Base-by-base conservation (phyloP, 35 echinoderm and acorn worm species). In the Amphiura filiformis region DNA sequence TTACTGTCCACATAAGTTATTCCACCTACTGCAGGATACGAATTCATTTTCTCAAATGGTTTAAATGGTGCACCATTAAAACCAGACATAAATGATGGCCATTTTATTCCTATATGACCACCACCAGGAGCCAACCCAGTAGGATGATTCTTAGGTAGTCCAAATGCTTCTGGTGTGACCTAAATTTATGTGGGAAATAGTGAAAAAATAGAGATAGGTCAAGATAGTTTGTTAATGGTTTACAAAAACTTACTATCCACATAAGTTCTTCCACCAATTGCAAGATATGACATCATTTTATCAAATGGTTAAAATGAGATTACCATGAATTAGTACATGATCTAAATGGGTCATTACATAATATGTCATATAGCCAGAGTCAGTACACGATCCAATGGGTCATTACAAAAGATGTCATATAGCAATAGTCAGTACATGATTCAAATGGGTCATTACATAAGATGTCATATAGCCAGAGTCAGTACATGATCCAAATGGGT, bases 21-120 rank as follows among this genome's bases (percentile, higher is more conserved):
- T 23, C 95, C 95, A 76, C 78, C 78, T 39, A 97, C 92, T 22
- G 92, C 75, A 37, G 95, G 92, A 78, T 97, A 97, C 34, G 64
- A 88, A 38, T 77, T 94, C 4, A 82, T 38, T 33, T 22, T 34
- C 65, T 89, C 81, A 31, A 91, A 88, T 22, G 95, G 70, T 38
- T 97, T 94, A 38, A 89, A 86, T 56, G 89, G 89, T 32, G 95
- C 92, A 80, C 89, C 89, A 34, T 87, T 90, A 38, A 17, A 26
- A n/a, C 35, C 0, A 28, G 92, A 89, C 89, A 89, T 77, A 80
- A 97, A 97, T 22, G 56, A 86, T 13, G 86, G 33, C 38, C 89
- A 91, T 35, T 86, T 39, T 26, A 94, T 84, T 31, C 95, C 95
- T 14, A 89, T 83, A 15, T 85, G 82, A 30, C 92, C 89, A 3